Evolutionary conservation across 2,797 vertebrate species (phyloP).

Genomic region (Helarctos malayanus): DNA sequence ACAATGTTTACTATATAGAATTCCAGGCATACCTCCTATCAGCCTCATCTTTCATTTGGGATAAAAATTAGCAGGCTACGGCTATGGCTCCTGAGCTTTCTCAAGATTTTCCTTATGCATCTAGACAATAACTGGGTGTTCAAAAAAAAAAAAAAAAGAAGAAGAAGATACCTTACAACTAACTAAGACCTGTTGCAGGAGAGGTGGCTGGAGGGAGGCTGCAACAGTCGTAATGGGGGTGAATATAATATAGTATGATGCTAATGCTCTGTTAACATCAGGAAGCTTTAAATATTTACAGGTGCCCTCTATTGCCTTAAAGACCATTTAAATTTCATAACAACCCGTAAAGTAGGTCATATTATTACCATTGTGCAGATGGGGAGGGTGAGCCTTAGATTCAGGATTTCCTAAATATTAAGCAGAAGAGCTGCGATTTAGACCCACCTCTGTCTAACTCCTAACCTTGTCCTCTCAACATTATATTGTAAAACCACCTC

Average conservation of each 20-base stretch:
- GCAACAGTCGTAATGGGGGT: neutral
- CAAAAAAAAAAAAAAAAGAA: neutral
- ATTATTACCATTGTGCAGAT: neutral
- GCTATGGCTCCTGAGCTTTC: neutral
- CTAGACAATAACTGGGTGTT: neutral
- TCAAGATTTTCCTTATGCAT: neutral
- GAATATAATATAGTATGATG: neutral
- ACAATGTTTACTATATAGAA: neutral
- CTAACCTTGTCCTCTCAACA: slow-evolving; percentile 37
- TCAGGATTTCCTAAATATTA: neutral
- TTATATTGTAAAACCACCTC: slow-evolving; percentile 25
- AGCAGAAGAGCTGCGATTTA: neutral
- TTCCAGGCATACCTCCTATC: neutral
- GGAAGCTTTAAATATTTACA: slow-evolving; percentile 17
- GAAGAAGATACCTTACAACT: neutral
- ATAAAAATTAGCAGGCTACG: slow-evolving; percentile 27
- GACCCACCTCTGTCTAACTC: neutral
- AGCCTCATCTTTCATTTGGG: neutral
- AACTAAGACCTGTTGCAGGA: neutral
- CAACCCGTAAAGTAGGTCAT: neutral
- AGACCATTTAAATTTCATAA: neutral
- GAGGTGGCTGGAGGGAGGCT: neutral
- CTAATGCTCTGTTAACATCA: neutral
- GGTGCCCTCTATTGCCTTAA: neutral
- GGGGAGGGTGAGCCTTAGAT: neutral